phyloP scores from a whole-genome alignment of 2,797 vertebrate genomes.

The Pseudomugil gertrudae region DNA sequence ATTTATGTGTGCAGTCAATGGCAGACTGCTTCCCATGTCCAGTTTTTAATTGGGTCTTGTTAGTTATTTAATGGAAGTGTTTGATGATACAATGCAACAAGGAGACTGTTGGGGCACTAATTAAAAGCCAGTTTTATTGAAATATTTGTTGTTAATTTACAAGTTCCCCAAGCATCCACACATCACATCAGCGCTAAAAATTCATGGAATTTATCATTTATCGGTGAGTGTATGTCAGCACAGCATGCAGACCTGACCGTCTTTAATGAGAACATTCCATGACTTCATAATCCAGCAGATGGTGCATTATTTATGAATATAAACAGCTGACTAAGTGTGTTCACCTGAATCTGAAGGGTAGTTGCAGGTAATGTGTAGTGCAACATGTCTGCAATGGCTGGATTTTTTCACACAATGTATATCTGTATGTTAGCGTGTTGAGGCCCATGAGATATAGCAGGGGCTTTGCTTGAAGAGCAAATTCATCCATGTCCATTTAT shows the following conservation, averaged over 20 bases:
- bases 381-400: slow-evolving; percentile 17
- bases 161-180: slow-evolving; percentile 21
- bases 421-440: slow-evolving; percentile 42
- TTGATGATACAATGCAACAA: slow-evolving; percentile 39
- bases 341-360: slow-evolving; percentile 2
- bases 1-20: slow-evolving; percentile 36
- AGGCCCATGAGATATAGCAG: slow-evolving; percentile 47
- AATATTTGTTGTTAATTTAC: slow-evolving; percentile 46
- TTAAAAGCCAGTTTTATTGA: slow-evolving; percentile 58
- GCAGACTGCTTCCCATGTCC: slow-evolving; percentile 15
- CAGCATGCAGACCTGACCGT: not conserved
- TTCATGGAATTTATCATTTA: slow-evolving; percentile 13
- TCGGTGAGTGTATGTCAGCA: slow-evolving; percentile 8
- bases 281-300: slow-evolving; percentile 18
- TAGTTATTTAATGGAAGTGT: slow-evolving; percentile 55
- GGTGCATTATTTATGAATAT: slow-evolving; percentile 18
- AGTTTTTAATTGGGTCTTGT: slow-evolving; percentile 50
- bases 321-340: slow-evolving; percentile 20
- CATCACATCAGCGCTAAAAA: slow-evolving; percentile 15
- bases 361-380: slow-evolving; percentile 1
- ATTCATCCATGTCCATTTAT: slow-evolving; percentile 42
- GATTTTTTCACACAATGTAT: slow-evolving; percentile 1
- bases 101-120: slow-evolving; percentile 43
- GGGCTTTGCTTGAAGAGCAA: slow-evolving; percentile 13
- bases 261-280: slow-evolving; percentile 17